These are phyloP conservation scores for Quadroppia sp. DNA, from an alignment of 2,888 invertebrate genomes.

Conservation along the genomic window DNA sequence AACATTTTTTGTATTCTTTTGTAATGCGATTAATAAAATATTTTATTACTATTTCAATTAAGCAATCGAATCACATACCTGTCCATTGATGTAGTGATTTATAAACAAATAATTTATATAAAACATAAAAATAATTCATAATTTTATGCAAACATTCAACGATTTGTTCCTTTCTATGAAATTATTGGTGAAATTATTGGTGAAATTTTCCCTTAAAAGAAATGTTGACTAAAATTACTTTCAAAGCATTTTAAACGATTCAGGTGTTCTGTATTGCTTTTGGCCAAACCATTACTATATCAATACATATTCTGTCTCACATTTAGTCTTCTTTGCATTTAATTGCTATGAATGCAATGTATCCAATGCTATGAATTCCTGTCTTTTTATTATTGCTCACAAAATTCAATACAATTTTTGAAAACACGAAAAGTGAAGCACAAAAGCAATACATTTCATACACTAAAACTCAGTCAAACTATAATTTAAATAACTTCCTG, in stretches of 20 bases:
- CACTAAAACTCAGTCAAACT: not conserved
- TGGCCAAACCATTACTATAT: constrained; percentile 27
- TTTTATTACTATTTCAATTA: no score
- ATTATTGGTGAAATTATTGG: no score
- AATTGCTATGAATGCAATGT: no score
- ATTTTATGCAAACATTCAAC: no score
- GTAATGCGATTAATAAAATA: no score
- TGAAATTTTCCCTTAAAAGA: not conserved
- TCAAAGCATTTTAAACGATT: not conserved
- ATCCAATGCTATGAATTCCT: constrained; percentile 25
- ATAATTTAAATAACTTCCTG: constrained; percentile 34
- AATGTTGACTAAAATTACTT: not conserved
- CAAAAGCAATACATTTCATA: constrained; percentile 3
- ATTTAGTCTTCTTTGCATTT: constrained; percentile 23
- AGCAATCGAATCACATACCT: no score
- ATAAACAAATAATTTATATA: no score
- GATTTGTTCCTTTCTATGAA: no score
- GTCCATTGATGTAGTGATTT: no score
- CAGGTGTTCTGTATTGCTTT: constrained; percentile 6
- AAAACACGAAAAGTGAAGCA: not conserved
- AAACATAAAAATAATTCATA: no score
- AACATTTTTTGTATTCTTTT: no score
- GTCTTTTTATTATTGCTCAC: not conserved
- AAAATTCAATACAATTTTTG: not conserved
- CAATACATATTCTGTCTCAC: constrained; percentile 3